Conservation (phyloP, 2,888 invertebrate genomes). For the Hartigia nigra region DNA sequence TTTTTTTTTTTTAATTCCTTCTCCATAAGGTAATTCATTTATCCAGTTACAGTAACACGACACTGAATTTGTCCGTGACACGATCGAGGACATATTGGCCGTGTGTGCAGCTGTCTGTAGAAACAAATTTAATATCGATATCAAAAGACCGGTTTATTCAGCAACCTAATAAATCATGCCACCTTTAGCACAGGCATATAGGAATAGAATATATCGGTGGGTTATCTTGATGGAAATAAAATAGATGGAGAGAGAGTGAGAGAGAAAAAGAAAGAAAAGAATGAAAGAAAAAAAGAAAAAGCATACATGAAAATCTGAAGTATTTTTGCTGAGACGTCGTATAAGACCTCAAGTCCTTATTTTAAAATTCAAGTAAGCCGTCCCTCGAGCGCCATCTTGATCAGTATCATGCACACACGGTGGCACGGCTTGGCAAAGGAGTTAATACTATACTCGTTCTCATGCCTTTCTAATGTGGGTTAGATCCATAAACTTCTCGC, state of each 20-base stretch:
- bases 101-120: not conserved
- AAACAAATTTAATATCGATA: conserved; percentile 1
- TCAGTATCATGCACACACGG: not conserved
- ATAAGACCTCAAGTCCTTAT: not conserved
- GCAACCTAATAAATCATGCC: conserved; percentile 4
- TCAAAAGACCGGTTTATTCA: conserved; percentile 4
- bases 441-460: conserved; percentile 9
- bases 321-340: not conserved
- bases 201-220: not conserved
- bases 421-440: conserved; percentile 14
- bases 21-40: not conserved
- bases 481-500: conserved; percentile 20
- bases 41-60: not conserved
- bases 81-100: not conserved
- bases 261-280: not conserved
- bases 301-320: not conserved
- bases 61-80: not conserved
- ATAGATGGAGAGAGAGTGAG: no score
- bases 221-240: not conserved
- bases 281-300: not conserved
- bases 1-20: not conserved
- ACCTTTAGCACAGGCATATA: not conserved
- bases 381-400: not conserved
- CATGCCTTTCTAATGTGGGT: conserved; percentile 21
- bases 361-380: not conserved